Conservation (phyloP, 2,797 vertebrate genomes). For the Ficedula albicollis region DNA sequence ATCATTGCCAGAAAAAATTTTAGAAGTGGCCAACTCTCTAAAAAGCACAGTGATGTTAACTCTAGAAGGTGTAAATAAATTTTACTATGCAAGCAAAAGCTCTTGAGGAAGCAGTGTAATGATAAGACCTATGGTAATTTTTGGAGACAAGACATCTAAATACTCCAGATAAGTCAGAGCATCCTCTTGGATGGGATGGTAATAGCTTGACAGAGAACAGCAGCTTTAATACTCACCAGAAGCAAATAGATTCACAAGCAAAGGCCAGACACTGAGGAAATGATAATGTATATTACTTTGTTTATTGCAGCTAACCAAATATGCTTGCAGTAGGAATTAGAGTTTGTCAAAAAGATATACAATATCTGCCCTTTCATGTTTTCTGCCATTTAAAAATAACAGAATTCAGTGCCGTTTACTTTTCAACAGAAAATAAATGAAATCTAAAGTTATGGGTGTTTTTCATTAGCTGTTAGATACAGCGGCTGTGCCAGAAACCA, state of each 20-base stretch:
- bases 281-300: not conserved
- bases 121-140: not conserved
- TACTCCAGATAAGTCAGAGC: not conserved
- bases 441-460: constrained; percentile 66
- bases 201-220: not conserved
- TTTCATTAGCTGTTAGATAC: constrained; percentile 76
- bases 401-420: constrained; percentile 24
- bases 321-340: not conserved
- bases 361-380: constrained; percentile 13
- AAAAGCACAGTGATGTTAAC: not conserved
- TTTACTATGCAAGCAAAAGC: not conserved
- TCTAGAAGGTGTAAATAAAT: not conserved
- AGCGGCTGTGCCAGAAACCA: constrained; percentile 69
- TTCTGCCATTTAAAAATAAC: constrained; percentile 25
- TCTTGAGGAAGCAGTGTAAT: not conserved
- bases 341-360: not conserved
- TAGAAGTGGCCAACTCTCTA: not conserved
- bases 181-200: not conserved
- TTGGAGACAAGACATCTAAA: not conserved
- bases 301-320: constrained; percentile 48
- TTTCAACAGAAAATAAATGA: constrained; percentile 68
- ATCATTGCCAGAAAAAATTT: not conserved
- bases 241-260: not conserved
- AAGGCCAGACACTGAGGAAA: constrained; percentile 12
- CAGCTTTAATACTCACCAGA: not conserved